Conservation (phyloP, 2,797 vertebrate species). For the Hoplostethus atlanticus region DNA sequence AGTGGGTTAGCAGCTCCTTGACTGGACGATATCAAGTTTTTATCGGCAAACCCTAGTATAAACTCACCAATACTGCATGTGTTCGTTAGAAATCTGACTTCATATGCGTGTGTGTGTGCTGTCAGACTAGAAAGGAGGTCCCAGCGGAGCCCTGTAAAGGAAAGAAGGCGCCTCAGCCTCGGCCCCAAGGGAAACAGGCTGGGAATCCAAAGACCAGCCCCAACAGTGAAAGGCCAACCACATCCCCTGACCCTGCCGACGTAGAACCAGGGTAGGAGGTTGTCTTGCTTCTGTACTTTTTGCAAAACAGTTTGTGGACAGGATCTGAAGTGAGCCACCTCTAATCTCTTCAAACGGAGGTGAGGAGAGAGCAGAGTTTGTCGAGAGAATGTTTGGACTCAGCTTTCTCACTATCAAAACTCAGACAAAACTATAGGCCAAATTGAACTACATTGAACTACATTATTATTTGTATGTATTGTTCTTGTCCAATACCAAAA, state of each 20-base stretch:
- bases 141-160: constrained; percentile 55
- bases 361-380: neutral
- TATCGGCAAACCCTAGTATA: neutral
- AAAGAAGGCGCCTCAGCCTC: constrained; percentile 42
- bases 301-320: neutral
- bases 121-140: constrained; percentile 56
- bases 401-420: neutral
- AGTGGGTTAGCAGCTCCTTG: too few species aligned
- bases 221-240: constrained; percentile 19
- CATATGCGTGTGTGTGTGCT: constrained; percentile 11
- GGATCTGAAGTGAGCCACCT: neutral
- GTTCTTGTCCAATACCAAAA: neutral
- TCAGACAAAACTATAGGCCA: too few species aligned
- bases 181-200: neutral
- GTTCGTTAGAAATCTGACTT: neutral
- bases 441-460: too few species aligned
- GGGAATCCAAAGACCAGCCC: constrained; percentile 52
- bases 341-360: neutral
- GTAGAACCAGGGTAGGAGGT: constrained; percentile 81
- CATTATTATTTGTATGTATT: too few species aligned
- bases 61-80: constrained; percentile 4
- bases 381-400: neutral
- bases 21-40: too few species aligned
- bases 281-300: neutral
- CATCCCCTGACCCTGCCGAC: constrained; percentile 62